Evolutionary conservation across 2,797 vertebrate species (phyloP).

Genomic region (Sebastes vulpes): DNA sequence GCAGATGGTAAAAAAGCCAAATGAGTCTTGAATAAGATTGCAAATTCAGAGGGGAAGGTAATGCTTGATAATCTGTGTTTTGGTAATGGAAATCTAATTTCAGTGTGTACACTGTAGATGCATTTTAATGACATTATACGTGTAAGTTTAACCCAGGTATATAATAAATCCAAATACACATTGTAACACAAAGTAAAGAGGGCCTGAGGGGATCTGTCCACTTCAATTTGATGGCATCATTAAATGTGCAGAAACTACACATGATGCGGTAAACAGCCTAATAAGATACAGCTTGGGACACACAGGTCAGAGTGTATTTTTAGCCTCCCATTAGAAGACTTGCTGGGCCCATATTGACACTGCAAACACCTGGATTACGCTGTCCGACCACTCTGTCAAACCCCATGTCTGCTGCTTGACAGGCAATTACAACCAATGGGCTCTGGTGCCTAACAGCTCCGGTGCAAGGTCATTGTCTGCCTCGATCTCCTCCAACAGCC

Average conservation of each 20-base stretch:
- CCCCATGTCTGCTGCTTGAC: conserved; percentile 62
- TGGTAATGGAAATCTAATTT: neutral
- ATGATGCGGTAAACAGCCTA: neutral
- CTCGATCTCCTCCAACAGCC: conserved; percentile 21
- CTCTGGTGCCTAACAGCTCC: conserved; percentile 35
- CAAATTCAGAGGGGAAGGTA: neutral
- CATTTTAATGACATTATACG: neutral
- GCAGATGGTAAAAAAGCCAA: neutral
- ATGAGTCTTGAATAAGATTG: neutral
- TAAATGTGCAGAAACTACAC: conserved; percentile 3
- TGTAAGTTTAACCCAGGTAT: neutral
- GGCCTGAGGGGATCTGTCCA: neutral
- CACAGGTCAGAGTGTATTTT: conserved; percentile 42
- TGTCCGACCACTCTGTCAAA: conserved; percentile 60
- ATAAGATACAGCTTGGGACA: neutral
- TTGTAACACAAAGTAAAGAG: neutral
- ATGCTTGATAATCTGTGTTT: neutral
- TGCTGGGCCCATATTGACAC: conserved; percentile 28
- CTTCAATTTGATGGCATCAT: neutral
- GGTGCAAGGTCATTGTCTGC: conserved; percentile 67
- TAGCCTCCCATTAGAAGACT: conserved; percentile 22
- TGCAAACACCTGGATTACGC: conserved; percentile 69
- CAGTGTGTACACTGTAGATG: neutral
- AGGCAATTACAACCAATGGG: conserved; percentile 77
- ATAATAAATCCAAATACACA: neutral